Evolutionary conservation across 2,797 vertebrate genomes (phyloP), one percentile per base, ranked within the genome.

Genomic region (Gymnothorax javanicus): DNA sequence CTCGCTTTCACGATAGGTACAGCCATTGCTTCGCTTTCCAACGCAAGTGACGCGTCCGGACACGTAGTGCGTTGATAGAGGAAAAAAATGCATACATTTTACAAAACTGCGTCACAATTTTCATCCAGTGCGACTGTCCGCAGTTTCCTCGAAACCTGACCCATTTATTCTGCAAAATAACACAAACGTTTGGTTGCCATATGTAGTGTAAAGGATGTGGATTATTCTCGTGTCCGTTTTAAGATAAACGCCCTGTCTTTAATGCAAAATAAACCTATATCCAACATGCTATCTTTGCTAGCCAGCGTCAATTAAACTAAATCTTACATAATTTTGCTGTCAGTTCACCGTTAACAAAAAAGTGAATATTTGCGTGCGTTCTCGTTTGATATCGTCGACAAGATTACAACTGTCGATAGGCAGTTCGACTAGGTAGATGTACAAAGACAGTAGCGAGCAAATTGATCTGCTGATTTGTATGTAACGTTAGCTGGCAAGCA

Each of bases 41-140:
- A 27, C 82, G 62, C 33, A 69, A 71, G 5, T 89, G 91, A 87
- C 88, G 93, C 91, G 33, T 83, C 71, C n/a, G 86, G 82, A 86
- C 85, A 73, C 12, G 73, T 85, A 88, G 77, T 67, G 88, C 69
- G 71, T 85, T 79, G 13, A 7, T 33, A 33, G 83, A 85, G 54
- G 33, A 57, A 90, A 91, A 94, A 87, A 84, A 81, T 79, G 50
- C 73, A 75, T 67, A 92, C 93, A 91, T 95, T 95, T 94, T 95
- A 95, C 91, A 93, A 91, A 97, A 97, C 96, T 97, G 96, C 96
- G 96, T 97, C 96, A 97, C 96, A 96, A 96, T 96, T 94, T 95
- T 94, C 94, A 90, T 91, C 94, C 94, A 93, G 91, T 93, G 87
- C 91, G 91, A 92, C 91, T 93, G 93, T 94, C 93, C 92, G 94